Base-by-base conservation (phyloP, 2,797 vertebrate genomes). In the Microhierax caerulescens region DNA sequence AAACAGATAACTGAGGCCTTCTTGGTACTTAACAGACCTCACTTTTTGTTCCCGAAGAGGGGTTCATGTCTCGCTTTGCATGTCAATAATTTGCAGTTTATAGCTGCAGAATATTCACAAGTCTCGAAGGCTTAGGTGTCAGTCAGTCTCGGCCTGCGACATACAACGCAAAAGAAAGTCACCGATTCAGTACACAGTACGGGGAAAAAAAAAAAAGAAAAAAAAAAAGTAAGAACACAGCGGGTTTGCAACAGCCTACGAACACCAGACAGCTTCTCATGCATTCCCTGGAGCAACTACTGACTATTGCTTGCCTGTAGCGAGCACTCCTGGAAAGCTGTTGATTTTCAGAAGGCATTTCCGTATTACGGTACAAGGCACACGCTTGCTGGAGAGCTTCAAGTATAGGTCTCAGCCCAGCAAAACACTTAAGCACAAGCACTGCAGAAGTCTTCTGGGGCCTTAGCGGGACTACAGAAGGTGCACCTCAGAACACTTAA, bases 81-180 rank as follows among this genome's bases (percentile, higher is more conserved):
- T 98, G 98, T 97, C 98, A 98, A 97, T 97, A 97, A 96, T 98
- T 97, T 98, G 98, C 98, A 98, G 97, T 97, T 97, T 98, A 98
- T 97, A 98, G 98, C 97, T 98, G 98, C 97, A 98, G 98, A 98
- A 98, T 96, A 98, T 97, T 98, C 98, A 96, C 98, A 98, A 98
- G 98, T 98, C 98, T 97, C 30, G 98, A 96, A 97, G 97, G 96
- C 80, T 98, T 98, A 99, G 98, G 98, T 98, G 98, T 98, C 98
- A 93, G 98, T 98, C 98, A 98, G 97, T 98, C 98, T 99, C 92
- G 97, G 98, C 98, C 98, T 98, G 98, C 57, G 98, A 98, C 97
- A 98, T 96, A 98, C 98, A 99, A 98, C 96, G 98, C 97, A 98
- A 97, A 98, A 98, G 95, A 98, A 98, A 98, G 98, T 98, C 97